Base-by-base conservation (phyloP, 2,113 vertebrate species). In the Phaetusa simplex region DNA sequence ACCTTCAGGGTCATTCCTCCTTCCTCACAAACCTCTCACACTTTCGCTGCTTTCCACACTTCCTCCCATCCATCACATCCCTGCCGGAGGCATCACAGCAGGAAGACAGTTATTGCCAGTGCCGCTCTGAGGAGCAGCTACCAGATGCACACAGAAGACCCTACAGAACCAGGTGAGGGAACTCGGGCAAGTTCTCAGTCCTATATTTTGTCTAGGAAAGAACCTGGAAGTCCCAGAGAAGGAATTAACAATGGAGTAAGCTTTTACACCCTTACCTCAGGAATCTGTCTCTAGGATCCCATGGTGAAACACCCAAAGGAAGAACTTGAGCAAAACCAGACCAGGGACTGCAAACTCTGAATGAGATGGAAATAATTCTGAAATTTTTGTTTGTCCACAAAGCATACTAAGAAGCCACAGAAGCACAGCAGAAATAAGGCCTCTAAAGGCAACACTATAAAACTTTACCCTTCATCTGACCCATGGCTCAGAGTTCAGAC, bases 351-450 rank as follows among this genome's bases (percentile, higher is more conserved):
- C 21, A 83, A 73, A 70, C 55, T n/a, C 32, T 70, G 18, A 79
- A 87, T 65, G 70, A 92, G 49, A 38, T 62, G 58, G 22, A 88
- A 89, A 69, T 82, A 69, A 80, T 77, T 71, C 45, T 67, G 84
- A 58, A 36, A 5, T 69, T 19, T 82, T 90, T 77, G 8, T 32
- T 90, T 86, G 45, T 83, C 71, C 71, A 77, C 53, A 93, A 85
- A 86, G 34, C 14, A 24, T 77, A 74, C 80, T 74, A 71, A 92
- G 90, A 90, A 92, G 52, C n/a, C 67, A 81, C 67, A 71, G 59
- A 61, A 94, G 40, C 32, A 14, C 27, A 93, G 56, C 42, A 43
- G 82, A 86, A 94, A 65, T 52, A 70, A 90, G 66, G n/a, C 49
- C 7, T 82, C 32, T 70, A 65, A 82, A 76, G 55, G 9, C 59